Evolutionary conservation across 2,888 invertebrate species (phyloP), one percentile per base, ranked within the genome.

Genomic region (Callimorpha dominula): DNA sequence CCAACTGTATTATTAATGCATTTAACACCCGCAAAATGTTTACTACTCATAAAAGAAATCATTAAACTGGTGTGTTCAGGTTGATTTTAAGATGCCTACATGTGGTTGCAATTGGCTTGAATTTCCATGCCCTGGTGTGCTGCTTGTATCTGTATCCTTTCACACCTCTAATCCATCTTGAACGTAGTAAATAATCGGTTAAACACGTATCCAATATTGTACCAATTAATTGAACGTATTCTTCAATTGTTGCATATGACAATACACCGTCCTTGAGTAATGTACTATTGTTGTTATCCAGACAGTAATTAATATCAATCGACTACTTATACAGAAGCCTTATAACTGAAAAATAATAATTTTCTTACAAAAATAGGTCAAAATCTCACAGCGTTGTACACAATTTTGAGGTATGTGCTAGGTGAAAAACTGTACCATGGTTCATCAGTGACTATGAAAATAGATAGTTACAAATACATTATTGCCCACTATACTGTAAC

Each of bases 1-100:
- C 65, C 43, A 76, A 17, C 80, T 72, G 71, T 79, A 75, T 66
- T 70, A 77, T 77, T 78, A 73, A 79, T 83, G 78, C 72, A 65
- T 76, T 73, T 66, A 72, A 78, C 43, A 77, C 14, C 64, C 52
- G 43, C 73, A 74, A 72, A 74, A 67, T 72, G 50, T 81, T 79
- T 74, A 77, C 65, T 74, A 76, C 42, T 68, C 71, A 73, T 79
- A 75, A 75, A 76, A 74, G 77, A 50, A 68, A 76, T 74, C 70
- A 75, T 77, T 73, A 71, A 65, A 43, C 40, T 12, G 40, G 20
- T 60, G 54, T 52, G 9, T 7, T 43, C 31, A n/a, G 60, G 74
- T 74, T 71, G 15, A 60, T 60, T 71, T 57, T 57, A 12, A 11
- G n/a, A 57, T 1, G 0, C 20, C n/a, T 54, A n/a, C n/a, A 4